Evolutionary conservation across 2,113 vertebrate species (phyloP).

Genomic region (Corydoras sp.): DNA sequence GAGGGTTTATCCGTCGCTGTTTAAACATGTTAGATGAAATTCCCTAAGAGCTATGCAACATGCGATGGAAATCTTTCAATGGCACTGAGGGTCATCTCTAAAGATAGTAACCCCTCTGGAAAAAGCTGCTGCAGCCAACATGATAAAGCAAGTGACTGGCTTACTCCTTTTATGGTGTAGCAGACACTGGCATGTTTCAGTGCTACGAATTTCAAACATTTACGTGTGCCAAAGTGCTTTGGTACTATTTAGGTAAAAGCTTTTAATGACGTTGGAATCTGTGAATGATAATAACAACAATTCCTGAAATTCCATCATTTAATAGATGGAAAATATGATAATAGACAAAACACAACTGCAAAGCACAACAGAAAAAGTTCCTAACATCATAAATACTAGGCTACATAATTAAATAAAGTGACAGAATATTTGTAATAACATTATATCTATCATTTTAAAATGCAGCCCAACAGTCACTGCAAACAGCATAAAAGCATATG

Average conservation of each 20-base stretch:
- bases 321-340: too few species aligned
- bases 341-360: too few species aligned
- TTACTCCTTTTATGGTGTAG: constrained; percentile 48
- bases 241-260: constrained; percentile 8
- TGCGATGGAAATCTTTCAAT: constrained; percentile 35
- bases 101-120: constrained; percentile 38
- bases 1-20: constrained; percentile 2
- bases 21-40: constrained; percentile 29
- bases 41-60: constrained; percentile 25
- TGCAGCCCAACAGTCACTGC: too few species aligned
- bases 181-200: constrained; percentile 32
- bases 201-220: constrained; percentile 10
- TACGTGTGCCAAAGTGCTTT: constrained; percentile 21
- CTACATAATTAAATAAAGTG: too few species aligned
- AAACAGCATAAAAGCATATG: too few species aligned
- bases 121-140: constrained; percentile 20
- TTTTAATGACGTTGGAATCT: constrained; percentile 29
- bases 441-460: too few species aligned
- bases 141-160: constrained; percentile 34
- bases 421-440: too few species aligned
- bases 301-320: not conserved
- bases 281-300: not conserved
- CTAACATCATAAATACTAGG: too few species aligned
- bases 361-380: too few species aligned
- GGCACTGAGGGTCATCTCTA: constrained; percentile 38